These are phyloP conservation scores for Acrocephalus scirpaceus DNA, from an alignment of 2,797 vertebrate species.

Conservation along the genomic window DNA sequence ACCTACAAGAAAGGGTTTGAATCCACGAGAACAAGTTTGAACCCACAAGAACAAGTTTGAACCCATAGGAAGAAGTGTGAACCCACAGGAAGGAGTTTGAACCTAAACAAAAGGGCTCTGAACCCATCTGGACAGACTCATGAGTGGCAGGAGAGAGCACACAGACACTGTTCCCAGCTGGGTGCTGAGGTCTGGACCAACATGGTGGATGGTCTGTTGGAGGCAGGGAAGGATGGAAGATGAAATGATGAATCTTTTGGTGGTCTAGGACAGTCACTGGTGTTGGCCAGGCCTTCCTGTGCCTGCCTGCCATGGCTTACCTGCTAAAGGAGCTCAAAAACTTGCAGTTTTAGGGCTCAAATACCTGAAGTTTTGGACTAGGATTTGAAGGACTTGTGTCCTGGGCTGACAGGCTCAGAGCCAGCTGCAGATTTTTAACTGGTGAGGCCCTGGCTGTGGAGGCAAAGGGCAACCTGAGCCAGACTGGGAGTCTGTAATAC, in stretches of 20 bases:
- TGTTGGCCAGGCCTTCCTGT: not conserved
- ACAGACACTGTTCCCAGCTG: not conserved
- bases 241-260: not conserved
- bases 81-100: not conserved
- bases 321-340: not conserved
- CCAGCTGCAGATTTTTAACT: too few species aligned
- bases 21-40: not conserved
- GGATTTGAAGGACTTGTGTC: not conserved
- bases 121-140: not conserved
- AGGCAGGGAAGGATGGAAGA: not conserved
- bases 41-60: not conserved
- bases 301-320: not conserved
- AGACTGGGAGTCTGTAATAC: not conserved
- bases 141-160: not conserved
- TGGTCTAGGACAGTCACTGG: not conserved
- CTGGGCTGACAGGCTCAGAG: not conserved
- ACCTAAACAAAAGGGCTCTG: not conserved
- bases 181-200: not conserved
- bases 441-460: not conserved
- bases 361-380: not conserved
- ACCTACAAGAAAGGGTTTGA: not conserved
- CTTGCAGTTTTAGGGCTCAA: not conserved
- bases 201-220: not conserved
- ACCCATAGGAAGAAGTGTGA: not conserved
- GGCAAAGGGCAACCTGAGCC: not conserved